Evolutionary conservation across 2,888 invertebrate species (phyloP).

Genomic region (Coremacera marginata): DNA sequence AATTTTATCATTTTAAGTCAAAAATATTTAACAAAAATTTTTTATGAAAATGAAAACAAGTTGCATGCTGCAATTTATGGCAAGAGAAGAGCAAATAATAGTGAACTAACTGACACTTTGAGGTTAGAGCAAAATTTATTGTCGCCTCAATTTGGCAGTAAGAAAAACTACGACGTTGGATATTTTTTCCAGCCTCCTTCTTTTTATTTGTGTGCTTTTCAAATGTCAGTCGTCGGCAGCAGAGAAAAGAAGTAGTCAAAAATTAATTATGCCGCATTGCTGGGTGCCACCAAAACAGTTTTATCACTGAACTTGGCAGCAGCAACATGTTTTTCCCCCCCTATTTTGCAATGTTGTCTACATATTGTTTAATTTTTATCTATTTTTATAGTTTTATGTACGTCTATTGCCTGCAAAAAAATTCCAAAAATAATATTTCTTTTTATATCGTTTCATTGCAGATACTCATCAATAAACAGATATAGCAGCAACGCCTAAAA

Average conservation of each 20-base stretch:
- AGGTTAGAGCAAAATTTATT: constrained; percentile 13
- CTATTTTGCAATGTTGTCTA: background rate
- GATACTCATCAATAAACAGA: constrained; percentile 37
- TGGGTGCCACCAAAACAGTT: constrained; percentile 2
- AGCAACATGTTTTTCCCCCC: background rate
- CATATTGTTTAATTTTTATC: background rate
- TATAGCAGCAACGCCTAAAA: constrained; percentile 45
- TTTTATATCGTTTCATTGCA: constrained; percentile 33
- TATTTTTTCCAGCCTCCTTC: background rate
- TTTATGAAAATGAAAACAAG: too few relatives aligned
- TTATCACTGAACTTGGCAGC: constrained; percentile 20
- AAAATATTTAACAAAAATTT: too few relatives aligned
- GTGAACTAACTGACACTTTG: background rate
- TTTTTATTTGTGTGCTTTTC: background rate
- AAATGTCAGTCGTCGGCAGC: background rate
- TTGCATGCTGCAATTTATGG: too few relatives aligned
- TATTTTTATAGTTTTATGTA: background rate
- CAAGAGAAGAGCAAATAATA: too few relatives aligned
- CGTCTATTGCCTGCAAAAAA: background rate
- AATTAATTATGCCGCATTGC: constrained; percentile 47
- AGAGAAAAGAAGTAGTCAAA: constrained; percentile 12
- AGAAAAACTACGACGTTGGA: background rate
- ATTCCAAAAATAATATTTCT: constrained; percentile 1
- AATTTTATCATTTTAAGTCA: too few relatives aligned
- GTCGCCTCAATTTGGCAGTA: background rate